Conservation (phyloP, 2,797 vertebrate species). For the Bovichtus variegatus region DNA sequence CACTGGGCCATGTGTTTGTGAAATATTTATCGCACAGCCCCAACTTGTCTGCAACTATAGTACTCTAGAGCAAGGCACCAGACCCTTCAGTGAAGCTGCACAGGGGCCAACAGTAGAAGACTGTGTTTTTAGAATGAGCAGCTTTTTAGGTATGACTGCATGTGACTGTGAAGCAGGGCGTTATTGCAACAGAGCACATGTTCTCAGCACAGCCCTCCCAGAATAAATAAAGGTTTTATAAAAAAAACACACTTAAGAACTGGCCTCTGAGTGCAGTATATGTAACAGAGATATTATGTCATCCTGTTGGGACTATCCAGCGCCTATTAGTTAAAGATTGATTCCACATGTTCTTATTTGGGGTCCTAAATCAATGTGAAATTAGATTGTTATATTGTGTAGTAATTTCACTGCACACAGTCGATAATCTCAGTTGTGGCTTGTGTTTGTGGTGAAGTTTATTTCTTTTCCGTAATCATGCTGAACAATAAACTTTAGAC, state of each 20-base stretch:
- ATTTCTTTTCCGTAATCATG: constrained; percentile 14
- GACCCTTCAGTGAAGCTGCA: background rate
- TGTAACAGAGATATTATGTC: constrained; percentile 34
- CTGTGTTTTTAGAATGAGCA: constrained; percentile 40
- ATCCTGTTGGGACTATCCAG: constrained; percentile 39
- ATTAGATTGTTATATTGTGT: constrained; percentile 30
- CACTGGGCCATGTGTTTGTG: constrained; percentile 41
- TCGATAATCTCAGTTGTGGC: background rate
- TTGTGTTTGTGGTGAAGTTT: constrained; percentile 12
- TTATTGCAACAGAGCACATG: constrained; percentile 51
- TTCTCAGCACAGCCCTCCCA: constrained; percentile 41
- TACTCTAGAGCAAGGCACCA: constrained; percentile 55
- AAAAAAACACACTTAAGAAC: constrained; percentile 35
- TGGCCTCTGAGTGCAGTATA: constrained; percentile 42
- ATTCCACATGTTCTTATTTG: constrained; percentile 48
- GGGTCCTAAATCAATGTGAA: constrained; percentile 47
- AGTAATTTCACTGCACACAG: constrained; percentile 18
- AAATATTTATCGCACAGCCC: constrained; percentile 62
- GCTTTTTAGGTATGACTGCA: constrained; percentile 36
- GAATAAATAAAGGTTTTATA: constrained; percentile 53
- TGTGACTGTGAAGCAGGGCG: constrained; percentile 42
- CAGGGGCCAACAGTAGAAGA: constrained; percentile 3
- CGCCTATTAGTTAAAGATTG: constrained; percentile 50
- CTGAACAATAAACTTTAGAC: constrained; percentile 37
- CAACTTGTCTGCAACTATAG: constrained; percentile 2